Evolutionary conservation across 2,113 vertebrate genomes (phyloP).

Genomic region (Pituophis catenifer): DNA sequence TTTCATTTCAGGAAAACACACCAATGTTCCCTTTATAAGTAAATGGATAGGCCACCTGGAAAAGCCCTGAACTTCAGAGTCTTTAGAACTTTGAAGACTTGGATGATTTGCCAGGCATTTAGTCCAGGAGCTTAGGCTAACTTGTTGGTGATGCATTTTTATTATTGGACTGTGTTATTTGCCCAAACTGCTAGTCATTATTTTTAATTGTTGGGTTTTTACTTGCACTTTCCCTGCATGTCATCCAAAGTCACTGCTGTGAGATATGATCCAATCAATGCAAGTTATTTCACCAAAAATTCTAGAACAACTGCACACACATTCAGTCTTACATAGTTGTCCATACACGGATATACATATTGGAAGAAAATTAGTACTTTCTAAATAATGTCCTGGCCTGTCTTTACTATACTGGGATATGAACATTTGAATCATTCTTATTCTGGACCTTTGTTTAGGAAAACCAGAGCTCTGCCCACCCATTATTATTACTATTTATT

Average conservation of each 20-base stretch:
- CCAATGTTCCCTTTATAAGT: not conserved
- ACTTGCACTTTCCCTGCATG: not conserved
- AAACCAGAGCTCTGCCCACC: not conserved
- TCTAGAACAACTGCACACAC: not conserved
- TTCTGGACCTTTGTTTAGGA: not conserved
- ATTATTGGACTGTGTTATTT: not conserved
- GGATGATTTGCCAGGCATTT: not conserved
- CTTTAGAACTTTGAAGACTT: not conserved
- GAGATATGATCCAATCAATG: not conserved
- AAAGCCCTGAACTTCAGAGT: not conserved
- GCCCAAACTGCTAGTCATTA: not conserved
- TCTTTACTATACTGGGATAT: not conserved
- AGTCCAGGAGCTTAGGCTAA: not conserved
- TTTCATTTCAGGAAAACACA: not conserved
- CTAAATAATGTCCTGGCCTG: not conserved
- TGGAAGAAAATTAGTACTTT: not conserved
- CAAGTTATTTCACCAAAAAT: not conserved
- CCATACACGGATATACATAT: too few relatives aligned
- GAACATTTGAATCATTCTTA: not conserved
- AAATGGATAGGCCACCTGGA: not conserved
- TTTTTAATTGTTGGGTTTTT: not conserved
- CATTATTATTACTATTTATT: not conserved
- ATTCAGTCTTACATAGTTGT: not conserved
- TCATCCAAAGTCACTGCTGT: not conserved
- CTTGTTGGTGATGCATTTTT: not conserved